Conservation (phyloP, 2,888 invertebrate genomes). For the Orgyia antiqua region DNA sequence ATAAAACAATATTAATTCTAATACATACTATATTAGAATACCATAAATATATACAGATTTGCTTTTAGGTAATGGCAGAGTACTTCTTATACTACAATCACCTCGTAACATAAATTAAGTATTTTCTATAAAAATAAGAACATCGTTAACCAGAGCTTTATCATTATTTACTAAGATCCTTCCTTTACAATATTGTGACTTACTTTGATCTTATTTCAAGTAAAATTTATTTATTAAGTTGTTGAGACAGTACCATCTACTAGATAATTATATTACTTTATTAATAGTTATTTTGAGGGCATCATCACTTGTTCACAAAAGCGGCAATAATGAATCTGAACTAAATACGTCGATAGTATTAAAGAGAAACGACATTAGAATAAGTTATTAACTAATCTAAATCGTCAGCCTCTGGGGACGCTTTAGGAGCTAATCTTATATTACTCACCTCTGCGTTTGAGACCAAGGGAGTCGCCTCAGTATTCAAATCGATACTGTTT, state of each 20-base stretch:
- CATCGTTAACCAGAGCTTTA: constrained; percentile 28
- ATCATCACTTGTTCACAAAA: constrained; percentile 41
- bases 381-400: constrained; percentile 49
- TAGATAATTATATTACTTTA: constrained; percentile 19
- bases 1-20: constrained; percentile 51
- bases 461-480: constrained; percentile 36
- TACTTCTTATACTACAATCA: constrained; percentile 55
- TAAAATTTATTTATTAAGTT: constrained; percentile 21
- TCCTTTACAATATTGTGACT: constrained; percentile 30
- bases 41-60: constrained; percentile 62
- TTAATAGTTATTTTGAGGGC: constrained; percentile 27
- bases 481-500: constrained; percentile 23
- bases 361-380: constrained; percentile 34
- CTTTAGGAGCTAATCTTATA: constrained; percentile 41
- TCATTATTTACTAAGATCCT: constrained; percentile 28
- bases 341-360: constrained; percentile 34
- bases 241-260: constrained; percentile 20
- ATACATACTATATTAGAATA: constrained; percentile 32
- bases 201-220: constrained; percentile 27
- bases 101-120: constrained; percentile 38
- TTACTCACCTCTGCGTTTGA: constrained; percentile 14
- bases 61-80: constrained; percentile 54
- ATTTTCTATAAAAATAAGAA: constrained; percentile 34
- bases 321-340: constrained; percentile 39
- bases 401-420: constrained; percentile 56